Conservation (phyloP, 2,797 vertebrate genomes). For the Melanotaenia pygmaea region DNA sequence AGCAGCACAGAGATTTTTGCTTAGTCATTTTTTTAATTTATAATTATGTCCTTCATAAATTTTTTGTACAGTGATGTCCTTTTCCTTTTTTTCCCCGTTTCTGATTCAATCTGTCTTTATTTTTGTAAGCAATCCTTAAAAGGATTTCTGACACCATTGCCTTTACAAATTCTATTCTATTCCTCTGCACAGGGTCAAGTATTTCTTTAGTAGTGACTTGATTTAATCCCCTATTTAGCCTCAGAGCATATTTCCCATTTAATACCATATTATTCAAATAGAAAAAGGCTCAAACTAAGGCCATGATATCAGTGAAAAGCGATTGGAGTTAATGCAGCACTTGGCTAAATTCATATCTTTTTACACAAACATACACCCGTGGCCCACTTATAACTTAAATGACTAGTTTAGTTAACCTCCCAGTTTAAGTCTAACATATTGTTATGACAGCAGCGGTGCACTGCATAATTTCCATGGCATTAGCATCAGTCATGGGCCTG, state of each 20-base stretch:
- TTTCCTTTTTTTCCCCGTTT: neutral
- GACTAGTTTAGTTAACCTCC: constrained; percentile 87
- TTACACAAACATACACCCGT: constrained; percentile 72
- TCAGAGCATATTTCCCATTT: constrained; percentile 6
- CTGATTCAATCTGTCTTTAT: neutral
- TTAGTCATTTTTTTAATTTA: constrained; percentile 6
- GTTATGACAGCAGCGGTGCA: constrained; percentile 81
- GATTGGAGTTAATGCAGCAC: constrained; percentile 25
- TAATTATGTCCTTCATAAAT: neutral
- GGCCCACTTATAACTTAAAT: constrained; percentile 87
- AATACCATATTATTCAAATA: constrained; percentile 52
- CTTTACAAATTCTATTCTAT: constrained; percentile 5
- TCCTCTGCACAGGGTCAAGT: constrained; percentile 26
- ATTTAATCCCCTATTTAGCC: constrained; percentile 34
- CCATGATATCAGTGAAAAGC: constrained; percentile 29
- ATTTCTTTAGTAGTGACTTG: constrained; percentile 29
- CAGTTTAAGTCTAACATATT: constrained; percentile 83
- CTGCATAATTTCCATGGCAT: constrained; percentile 86
- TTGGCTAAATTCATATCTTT: constrained; percentile 47
- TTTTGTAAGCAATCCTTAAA: neutral
- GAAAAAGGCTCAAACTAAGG: constrained; percentile 37
- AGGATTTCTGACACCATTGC: constrained; percentile 6
- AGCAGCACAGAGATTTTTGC: neutral
- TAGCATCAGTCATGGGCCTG: constrained; percentile 86
- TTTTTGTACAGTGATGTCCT: neutral